Conservation (phyloP, 2,888 invertebrate species). For the Diogma glabrata region DNA sequence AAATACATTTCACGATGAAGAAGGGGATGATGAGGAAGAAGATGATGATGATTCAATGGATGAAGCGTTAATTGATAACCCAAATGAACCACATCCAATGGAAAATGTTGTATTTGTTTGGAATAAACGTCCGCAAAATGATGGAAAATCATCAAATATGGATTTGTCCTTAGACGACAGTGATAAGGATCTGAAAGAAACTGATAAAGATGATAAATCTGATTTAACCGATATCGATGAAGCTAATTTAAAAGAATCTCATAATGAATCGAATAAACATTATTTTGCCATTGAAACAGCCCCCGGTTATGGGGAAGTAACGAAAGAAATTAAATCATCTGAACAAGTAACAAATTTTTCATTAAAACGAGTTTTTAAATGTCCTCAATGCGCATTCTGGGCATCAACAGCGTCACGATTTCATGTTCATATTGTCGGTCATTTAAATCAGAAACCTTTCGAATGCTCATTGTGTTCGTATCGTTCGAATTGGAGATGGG, state of each 20-base stretch:
- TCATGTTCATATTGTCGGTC: constrained; percentile 88
- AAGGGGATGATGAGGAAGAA: constrained; percentile 35
- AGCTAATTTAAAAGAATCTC: constrained; percentile 1
- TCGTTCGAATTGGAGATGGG: constrained; percentile 94
- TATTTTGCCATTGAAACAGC: constrained; percentile 40
- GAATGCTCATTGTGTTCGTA: constrained; percentile 91
- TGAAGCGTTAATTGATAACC: constrained; percentile 27
- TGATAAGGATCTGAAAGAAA: constrained; percentile 10
- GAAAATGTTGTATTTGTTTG: constrained; percentile 72
- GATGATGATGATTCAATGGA: constrained; percentile 21
- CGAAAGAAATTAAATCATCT: constrained; percentile 48
- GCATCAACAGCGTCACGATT: constrained; percentile 86
- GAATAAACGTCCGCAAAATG: constrained; percentile 50
- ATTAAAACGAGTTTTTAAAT: constrained; percentile 75
- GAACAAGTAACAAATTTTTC: constrained; percentile 51
- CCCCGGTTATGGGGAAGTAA: constrained; percentile 40
- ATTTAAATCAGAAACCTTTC: constrained; percentile 86
- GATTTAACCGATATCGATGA: constrained; percentile 10
- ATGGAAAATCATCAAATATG: constrained; percentile 21
- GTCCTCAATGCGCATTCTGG: constrained; percentile 87
- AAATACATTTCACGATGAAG: constrained; percentile 24
- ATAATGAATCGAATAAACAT: constrained; percentile 25
- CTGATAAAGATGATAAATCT: neutral
- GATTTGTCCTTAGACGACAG: constrained; percentile 25
- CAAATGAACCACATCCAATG: constrained; percentile 55